Evolutionary conservation across 2,113 vertebrate species (phyloP), one percentile per base, ranked within the genome.

Genomic region (Takifugu bimaculatus): DNA sequence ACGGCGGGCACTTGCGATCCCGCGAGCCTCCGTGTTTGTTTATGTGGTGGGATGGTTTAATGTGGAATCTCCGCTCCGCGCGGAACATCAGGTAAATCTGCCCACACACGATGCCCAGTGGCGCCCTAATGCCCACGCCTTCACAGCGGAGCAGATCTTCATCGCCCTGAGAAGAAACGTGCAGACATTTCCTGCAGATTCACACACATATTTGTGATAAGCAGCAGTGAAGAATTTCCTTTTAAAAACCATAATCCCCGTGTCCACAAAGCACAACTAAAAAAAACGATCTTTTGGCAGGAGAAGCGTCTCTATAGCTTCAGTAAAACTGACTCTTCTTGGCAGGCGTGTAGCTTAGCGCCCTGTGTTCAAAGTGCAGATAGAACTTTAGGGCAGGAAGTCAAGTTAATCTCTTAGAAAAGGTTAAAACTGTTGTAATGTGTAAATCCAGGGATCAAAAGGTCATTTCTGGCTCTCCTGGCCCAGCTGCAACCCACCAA

Each of bases 121-220:
- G 26, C n/a, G 26, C 39, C 61, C 57, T 61, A 71, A 58, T 57
- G 48, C 35, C 25, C 47, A 26, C 68, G 64, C 74, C 72, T 63
- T 58, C 80, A 72, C 62, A 75, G 66, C 70, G 64, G 72, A 47
- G 15, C 67, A 70, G 52, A 80, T 65, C 56, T 57, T 75, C 67
- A 63, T 79, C 70, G 60, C 61, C 13, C 20, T 2, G 56, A 68
- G 63, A 63, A 67, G 45, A 26, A 63, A 74, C 14, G 50, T 50
- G 54, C 57, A 53, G 57, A 57, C 29, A 35, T 52, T 27, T 62
- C 68, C 57, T 45, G 47, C 50, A 71, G 45, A 67, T 27, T 61
- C 68, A 51, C 70, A 75, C 58, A 65, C 60, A 72, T 73, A 72
- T 54, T 57, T 64, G 27, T 75, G 72, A 76, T 75, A 72, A 67